A percentile compares a stretch with the other conserved stretches of the same genome.
phyloP scores from a whole-genome alignment of 2,888 invertebrate species.

The Aquatica leii region DNA sequence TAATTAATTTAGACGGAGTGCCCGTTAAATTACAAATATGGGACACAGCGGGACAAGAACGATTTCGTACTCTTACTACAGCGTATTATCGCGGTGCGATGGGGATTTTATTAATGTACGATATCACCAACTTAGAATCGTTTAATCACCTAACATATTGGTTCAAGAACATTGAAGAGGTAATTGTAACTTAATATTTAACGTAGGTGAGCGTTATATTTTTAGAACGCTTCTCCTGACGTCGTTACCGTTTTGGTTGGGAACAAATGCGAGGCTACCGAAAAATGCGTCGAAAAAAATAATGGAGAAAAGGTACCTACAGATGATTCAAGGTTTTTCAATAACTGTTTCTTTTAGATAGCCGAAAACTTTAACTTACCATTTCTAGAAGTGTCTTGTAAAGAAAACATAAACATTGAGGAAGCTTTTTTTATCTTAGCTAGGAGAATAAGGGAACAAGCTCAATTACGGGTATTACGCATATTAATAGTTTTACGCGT shows the following conservation, averaged over 20 bases:
- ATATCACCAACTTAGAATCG: conserved; percentile 88
- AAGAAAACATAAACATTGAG: conserved; percentile 85
- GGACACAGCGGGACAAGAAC: conserved; percentile 84
- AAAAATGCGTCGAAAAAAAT: conserved; percentile 80
- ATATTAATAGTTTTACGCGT: too few species aligned
- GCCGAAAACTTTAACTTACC: conserved; percentile 89
- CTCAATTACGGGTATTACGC: conserved; percentile 73
- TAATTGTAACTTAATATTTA: conserved; percentile 52
- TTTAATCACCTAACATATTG: conserved; percentile 91
- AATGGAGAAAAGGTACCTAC: conserved; percentile 82
- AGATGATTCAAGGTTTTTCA: too few species aligned
- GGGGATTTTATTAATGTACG: conserved; percentile 92
- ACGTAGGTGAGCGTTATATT: too few species aligned
- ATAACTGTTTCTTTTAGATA: conserved; percentile 75
- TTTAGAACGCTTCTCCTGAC: conserved; percentile 74
- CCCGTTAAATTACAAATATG: conserved; percentile 87
- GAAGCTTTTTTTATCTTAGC: conserved; percentile 83
- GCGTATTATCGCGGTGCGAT: conserved; percentile 90
- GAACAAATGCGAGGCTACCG: conserved; percentile 82
- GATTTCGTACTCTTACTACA: conserved; percentile 83
- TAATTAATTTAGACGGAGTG: conserved; percentile 85
- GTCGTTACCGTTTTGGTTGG: conserved; percentile 87
- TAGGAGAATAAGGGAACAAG: conserved; percentile 82
- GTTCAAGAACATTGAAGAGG: conserved; percentile 90
- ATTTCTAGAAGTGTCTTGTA: conserved; percentile 89